These are phyloP conservation scores for Lamellibrachia columna DNA, from an alignment of 2,888 invertebrate species.

Conservation along the genomic window DNA sequence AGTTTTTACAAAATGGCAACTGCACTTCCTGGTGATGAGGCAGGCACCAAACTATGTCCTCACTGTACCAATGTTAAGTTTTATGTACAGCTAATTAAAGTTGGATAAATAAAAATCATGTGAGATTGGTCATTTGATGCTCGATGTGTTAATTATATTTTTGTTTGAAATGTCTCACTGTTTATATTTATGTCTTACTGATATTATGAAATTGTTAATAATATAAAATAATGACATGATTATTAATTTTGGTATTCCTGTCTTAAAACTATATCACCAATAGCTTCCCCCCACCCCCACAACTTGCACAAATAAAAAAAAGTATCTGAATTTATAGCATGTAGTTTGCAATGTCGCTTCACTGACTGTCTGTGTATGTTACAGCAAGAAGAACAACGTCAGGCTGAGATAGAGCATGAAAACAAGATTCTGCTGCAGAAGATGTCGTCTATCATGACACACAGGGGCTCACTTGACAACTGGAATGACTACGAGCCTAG, in stretches of 20 bases:
- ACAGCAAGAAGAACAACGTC: conserved; percentile 57
- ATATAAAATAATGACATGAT: not conserved
- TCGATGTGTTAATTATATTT: not conserved
- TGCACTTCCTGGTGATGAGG: no score
- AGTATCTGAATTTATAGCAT: not conserved
- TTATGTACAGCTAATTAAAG: no score
- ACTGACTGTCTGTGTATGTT: conserved; percentile 19
- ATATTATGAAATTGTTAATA: no score
- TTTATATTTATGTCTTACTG: not conserved
- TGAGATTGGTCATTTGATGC: not conserved
- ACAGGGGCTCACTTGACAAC: conserved; percentile 52
- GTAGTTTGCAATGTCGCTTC: not conserved
- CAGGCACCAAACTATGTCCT: no score
- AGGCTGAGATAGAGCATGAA: conserved; percentile 56
- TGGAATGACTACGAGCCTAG: conserved; percentile 56
- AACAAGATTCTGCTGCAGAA: conserved; percentile 57
- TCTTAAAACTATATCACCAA: no score
- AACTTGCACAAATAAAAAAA: no score
- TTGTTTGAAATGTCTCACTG: not conserved
- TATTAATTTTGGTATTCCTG: no score
- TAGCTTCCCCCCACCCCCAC: no score
- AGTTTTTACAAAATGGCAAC: no score
- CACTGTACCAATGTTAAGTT: no score
- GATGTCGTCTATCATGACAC: conserved; percentile 58
- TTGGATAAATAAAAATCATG: no score